Conservation (phyloP, 2,888 invertebrate species). For the Papilio elwesi region DNA sequence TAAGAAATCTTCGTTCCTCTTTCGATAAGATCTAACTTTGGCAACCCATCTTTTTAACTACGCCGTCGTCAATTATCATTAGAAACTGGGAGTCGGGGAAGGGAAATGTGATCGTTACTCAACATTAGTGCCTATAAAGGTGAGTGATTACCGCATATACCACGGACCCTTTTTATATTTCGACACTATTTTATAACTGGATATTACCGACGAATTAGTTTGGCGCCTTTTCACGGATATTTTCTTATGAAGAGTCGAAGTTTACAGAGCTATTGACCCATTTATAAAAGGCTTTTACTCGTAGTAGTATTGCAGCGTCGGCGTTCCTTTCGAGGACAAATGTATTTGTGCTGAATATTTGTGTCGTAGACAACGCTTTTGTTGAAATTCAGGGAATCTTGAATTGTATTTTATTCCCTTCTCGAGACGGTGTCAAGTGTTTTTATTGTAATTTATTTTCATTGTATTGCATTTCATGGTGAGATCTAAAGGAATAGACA, state of each 20-base stretch:
- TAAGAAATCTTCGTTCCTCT: conserved; percentile 46
- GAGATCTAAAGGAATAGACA: background rate
- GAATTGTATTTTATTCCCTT: conserved; percentile 37
- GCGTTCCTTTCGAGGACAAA: conserved; percentile 39
- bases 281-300: conserved; percentile 38
- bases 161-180: conserved; percentile 57
- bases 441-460: conserved; percentile 26
- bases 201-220: conserved; percentile 58
- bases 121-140: conserved; percentile 81
- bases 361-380: conserved; percentile 29
- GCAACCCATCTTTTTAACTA: conserved; percentile 76
- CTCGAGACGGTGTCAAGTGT: conserved; percentile 25
- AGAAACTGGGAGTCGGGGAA: conserved; percentile 62
- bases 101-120: conserved; percentile 68
- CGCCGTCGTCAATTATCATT: conserved; percentile 77
- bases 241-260: conserved; percentile 34
- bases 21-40: conserved; percentile 69
- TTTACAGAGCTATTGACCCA: conserved; percentile 39
- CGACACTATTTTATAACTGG: conserved; percentile 59
- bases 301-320: conserved; percentile 38
- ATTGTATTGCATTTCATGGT: conserved; percentile 5
- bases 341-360: conserved; percentile 41
- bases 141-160: conserved; percentile 74
- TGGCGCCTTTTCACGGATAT: conserved; percentile 31
- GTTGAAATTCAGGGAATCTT: conserved; percentile 35